A percentile compares a stretch with the other conserved stretches of the same genome.
Evolutionary conservation across 2,113 vertebrate genomes (phyloP).

Genomic region (Tyrannus savana): DNA sequence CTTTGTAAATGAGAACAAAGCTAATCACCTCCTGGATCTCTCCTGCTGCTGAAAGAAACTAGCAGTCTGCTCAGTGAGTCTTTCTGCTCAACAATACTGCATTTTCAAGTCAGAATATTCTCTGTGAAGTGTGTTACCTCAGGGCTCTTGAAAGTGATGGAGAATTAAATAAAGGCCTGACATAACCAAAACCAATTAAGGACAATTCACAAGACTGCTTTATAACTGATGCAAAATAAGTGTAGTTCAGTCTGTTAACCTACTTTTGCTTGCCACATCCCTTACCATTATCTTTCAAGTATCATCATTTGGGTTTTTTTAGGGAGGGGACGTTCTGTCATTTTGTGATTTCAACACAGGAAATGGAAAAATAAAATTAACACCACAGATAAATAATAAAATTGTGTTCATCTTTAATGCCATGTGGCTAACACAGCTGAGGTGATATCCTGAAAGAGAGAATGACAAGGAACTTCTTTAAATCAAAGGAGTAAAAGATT

Average conservation of each 20-base stretch:
- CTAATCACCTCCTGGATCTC: constrained; percentile 67
- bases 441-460: background rate
- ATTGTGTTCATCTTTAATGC: background rate
- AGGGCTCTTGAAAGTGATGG: constrained; percentile 23
- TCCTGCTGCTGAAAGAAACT: constrained; percentile 60
- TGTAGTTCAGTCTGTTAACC: background rate
- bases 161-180: constrained; percentile 48
- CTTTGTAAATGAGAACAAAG: constrained; percentile 69
- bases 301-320: background rate
- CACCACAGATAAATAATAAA: background rate
- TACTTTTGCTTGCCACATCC: constrained; percentile 23
- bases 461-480: background rate
- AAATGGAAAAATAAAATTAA: constrained; percentile 6
- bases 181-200: constrained; percentile 56
- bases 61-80: constrained; percentile 25
- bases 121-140: constrained; percentile 38
- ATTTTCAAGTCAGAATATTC: constrained; percentile 46
- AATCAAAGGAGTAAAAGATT: background rate
- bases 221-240: constrained; percentile 33
- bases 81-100: constrained; percentile 44
- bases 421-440: background rate
- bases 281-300: background rate
- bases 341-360: background rate
- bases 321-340: background rate
- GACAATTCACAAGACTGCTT: constrained; percentile 24